These are phyloP conservation scores for Dendrolimus houi DNA, from an alignment of 2,888 invertebrate genomes.

Conservation along the genomic window DNA sequence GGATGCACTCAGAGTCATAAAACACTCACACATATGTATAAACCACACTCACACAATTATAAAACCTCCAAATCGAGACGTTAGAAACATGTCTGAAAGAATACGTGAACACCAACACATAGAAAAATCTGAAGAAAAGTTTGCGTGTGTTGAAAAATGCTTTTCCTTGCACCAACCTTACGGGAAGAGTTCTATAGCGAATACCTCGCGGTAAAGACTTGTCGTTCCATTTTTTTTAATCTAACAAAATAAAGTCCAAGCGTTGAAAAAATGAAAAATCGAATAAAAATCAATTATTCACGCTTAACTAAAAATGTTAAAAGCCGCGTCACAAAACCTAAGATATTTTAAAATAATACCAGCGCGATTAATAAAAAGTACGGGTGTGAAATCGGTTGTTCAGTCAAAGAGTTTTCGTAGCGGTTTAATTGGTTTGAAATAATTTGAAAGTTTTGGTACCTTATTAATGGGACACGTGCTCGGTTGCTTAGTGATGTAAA, in stretches of 20 bases:
- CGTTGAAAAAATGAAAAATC: constrained; percentile 26
- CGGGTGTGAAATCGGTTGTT: not conserved
- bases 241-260: constrained; percentile 23
- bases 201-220: constrained; percentile 76
- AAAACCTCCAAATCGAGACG: constrained; percentile 37
- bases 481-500: constrained; percentile 60
- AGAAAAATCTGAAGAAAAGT: constrained; percentile 53
- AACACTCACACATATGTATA: constrained; percentile 52
- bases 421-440: constrained; percentile 14
- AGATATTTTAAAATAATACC: constrained; percentile 25
- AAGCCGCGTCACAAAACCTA: constrained; percentile 43
- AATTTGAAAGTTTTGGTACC: constrained; percentile 51
- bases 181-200: constrained; percentile 76
- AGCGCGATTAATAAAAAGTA: constrained; percentile 14
- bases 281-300: constrained; percentile 45
- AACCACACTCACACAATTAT: constrained; percentile 25
- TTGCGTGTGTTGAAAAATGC: constrained; percentile 73
- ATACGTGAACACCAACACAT: constrained; percentile 47
- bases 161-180: constrained; percentile 76
- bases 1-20: constrained; percentile 76
- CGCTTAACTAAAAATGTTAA: constrained; percentile 47
- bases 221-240: constrained; percentile 42
- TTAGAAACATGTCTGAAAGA: constrained; percentile 36
- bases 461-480: constrained; percentile 49
- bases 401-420: constrained; percentile 14